Evolutionary conservation across 1,140 invertebrate genomes (phyloP), one percentile per base, ranked within the genome.

Genomic region (Rhopalosiphum padi): DNA sequence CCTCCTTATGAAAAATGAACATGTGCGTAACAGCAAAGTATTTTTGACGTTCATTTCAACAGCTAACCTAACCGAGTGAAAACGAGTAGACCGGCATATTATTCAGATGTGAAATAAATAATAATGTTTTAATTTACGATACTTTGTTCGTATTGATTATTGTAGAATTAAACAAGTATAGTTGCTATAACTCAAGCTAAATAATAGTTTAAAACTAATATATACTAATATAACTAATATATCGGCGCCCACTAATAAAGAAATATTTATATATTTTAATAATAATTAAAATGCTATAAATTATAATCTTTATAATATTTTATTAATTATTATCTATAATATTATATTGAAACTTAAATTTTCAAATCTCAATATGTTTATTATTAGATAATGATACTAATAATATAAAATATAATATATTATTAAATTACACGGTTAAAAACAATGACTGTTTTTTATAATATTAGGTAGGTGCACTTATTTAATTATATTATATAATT

Each of bases 151-250:
- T 87, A 3, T 51, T 51, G 30, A 51, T 48, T 9, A 48, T 5
- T 30, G 9, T 46, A 18, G 30, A 41, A 48, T 48, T 87, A 87
- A 87, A 87, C 86, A 87, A 48, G 87, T 53, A 35, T 37, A 41
- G 51, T 89, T 87, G 86, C 87, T 89, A 89, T 30, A 85, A 43
- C 41, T 85, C 21, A 53, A 53, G 53, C 53, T 53, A 53, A 53
- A 51, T 18, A 7, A 53, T 11, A 51, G 2, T 41, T 41, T 41
- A 41, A 41, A 51, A 51, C 48, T 51, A 51, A 51, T 51, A 51
- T 51, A 51, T 18, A 41, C 1, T 9, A 1, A 51, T 9, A 51
- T 15, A 51, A 51, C 48, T 53, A 53, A 53, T 53, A 53, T 53
- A 53, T 22, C 15, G 48, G 46, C 46, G 11, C 53, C 23, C 53